phyloP scores from a whole-genome alignment of 2,888 invertebrate genomes.

The Catocala nupta region DNA sequence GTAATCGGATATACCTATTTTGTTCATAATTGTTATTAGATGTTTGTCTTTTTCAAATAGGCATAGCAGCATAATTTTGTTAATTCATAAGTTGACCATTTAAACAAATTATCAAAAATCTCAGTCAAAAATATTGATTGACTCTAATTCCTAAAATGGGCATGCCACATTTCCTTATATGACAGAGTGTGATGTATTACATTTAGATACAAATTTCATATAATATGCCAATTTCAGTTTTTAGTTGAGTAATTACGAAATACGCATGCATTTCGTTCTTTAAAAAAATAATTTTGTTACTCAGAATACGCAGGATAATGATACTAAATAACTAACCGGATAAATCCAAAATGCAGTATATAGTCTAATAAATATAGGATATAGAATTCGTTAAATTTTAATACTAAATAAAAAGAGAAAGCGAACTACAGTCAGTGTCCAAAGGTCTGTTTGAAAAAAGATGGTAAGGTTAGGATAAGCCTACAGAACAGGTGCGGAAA shows the following conservation, averaged over 20 bases:
- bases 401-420: constrained; percentile 43
- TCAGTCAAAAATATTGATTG: no score
- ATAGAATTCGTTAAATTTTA: constrained; percentile 21
- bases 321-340: constrained; percentile 42
- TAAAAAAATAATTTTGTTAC: constrained; percentile 60
- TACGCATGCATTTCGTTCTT: constrained; percentile 53
- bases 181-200: constrained; percentile 70
- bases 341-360: constrained; percentile 51
- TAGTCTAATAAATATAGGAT: constrained; percentile 42
- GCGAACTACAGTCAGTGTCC: constrained; percentile 29
- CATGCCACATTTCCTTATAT: background rate
- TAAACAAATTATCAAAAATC: no score
- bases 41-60: no score
- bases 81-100: no score
- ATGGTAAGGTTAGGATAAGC: constrained; percentile 35
- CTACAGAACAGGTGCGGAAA: constrained; percentile 44
- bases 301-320: constrained; percentile 70
- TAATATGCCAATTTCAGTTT: constrained; percentile 71
- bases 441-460: constrained; percentile 22
- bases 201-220: constrained; percentile 40
- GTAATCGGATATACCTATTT: no score
- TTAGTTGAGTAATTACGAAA: constrained; percentile 52
- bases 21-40: no score
- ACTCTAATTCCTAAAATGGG: background rate
- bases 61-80: no score